Percentiles rank a stretch among this genome's conserved stretches.
Conservation (phyloP, 2,113 vertebrate species). For the Trogon surrucura region DNA sequence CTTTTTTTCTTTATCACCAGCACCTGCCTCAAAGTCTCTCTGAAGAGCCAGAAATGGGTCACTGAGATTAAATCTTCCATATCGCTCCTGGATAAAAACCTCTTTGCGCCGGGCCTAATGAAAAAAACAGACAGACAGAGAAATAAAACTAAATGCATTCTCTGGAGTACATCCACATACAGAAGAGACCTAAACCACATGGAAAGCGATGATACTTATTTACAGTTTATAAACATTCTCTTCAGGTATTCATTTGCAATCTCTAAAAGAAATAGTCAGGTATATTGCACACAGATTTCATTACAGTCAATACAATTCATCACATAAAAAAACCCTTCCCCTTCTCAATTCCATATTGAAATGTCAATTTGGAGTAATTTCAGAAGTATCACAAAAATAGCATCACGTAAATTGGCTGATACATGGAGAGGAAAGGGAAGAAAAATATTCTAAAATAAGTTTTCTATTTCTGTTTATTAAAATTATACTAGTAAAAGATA, state of each 20-base stretch:
- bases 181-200: neutral
- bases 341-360: neutral
- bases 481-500: neutral
- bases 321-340: neutral
- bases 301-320: neutral
- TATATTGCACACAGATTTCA: neutral
- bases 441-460: neutral
- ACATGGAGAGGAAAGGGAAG: neutral
- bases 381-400: neutral
- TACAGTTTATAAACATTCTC: neutral
- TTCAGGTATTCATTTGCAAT: neutral
- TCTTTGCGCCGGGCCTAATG: constrained; percentile 93
- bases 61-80: constrained; percentile 92
- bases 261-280: neutral
- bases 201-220: neutral
- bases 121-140: neutral
- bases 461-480: neutral
- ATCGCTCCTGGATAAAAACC: constrained; percentile 95
- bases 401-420: neutral
- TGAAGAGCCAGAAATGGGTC: constrained; percentile 98
- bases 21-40: constrained; percentile 90
- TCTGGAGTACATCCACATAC: neutral
- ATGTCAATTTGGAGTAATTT: neutral
- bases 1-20: constrained; percentile 85
- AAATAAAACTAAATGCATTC: neutral